Conservation (phyloP, 2,888 invertebrate genomes). For the Macrosoma leucophasiata region DNA sequence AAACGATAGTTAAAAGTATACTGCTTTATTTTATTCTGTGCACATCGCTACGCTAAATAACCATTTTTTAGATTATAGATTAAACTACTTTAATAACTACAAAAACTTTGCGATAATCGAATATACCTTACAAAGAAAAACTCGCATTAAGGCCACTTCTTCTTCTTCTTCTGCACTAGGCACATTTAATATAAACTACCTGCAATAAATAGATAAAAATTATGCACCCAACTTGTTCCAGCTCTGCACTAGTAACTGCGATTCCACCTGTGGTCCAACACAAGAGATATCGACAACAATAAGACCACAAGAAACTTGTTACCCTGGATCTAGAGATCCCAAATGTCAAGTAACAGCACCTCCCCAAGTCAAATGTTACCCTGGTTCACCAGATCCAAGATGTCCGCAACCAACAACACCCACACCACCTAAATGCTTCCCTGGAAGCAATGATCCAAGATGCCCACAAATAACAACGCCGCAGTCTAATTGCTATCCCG, state of each 20-base stretch:
- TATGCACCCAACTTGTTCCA: conserved; percentile 30
- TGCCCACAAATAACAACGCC: conserved; percentile 33
- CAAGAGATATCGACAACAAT: conserved; percentile 49
- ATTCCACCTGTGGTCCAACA: conserved; percentile 47
- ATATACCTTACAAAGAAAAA: too few species aligned
- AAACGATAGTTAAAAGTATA: too few species aligned
- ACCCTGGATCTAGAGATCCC: conserved; percentile 48
- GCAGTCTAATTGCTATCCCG: conserved; percentile 28
- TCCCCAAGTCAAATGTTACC: conserved; percentile 36
- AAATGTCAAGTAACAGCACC: conserved; percentile 35
- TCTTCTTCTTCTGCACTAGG: too few species aligned
- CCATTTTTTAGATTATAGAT: too few species aligned
- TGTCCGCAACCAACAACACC: conserved; percentile 35
- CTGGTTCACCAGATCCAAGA: conserved; percentile 45
- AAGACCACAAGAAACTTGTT: conserved; percentile 36
- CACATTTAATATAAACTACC: too few species aligned
- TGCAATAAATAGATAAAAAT: conserved; percentile 1
- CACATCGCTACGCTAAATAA: too few species aligned
- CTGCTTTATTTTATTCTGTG: too few species aligned
- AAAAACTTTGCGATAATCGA: too few species aligned
- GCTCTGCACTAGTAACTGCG: conserved; percentile 60
- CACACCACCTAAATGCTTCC: conserved; percentile 29
- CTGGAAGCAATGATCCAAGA: conserved; percentile 47
- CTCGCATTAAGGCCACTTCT: too few species aligned
- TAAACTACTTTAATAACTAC: too few species aligned